A percentile compares a stretch with the other conserved stretches of the same genome.
These are phyloP conservation scores for Morus bassanus DNA, from an alignment of 2,797 vertebrate species.

Conservation along the genomic window DNA sequence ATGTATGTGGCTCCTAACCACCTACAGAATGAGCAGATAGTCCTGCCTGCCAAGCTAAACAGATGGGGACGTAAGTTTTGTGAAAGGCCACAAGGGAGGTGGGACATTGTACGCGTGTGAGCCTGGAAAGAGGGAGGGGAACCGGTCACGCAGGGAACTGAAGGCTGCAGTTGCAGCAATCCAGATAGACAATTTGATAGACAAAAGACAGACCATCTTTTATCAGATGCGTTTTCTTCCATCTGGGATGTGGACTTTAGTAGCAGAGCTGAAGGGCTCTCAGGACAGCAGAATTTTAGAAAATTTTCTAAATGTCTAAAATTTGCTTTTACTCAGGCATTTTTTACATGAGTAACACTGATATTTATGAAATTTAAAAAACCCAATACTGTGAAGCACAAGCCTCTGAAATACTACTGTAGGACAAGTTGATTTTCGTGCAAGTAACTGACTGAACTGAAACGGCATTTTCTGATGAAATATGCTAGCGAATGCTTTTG, in stretches of 20 bases:
- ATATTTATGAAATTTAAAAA: background rate
- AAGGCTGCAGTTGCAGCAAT: background rate
- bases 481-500: background rate
- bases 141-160: background rate
- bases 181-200: background rate
- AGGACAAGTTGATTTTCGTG: background rate
- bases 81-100: background rate
- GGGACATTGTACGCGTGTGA: rapidly evolving
- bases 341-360: background rate
- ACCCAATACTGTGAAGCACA: background rate
- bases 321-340: background rate
- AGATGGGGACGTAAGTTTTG: background rate
- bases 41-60: background rate
- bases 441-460: background rate
- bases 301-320: background rate
- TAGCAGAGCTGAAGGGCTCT: background rate
- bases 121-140: background rate
- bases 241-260: background rate
- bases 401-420: background rate
- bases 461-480: background rate
- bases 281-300: background rate
- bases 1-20: background rate
- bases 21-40: background rate
- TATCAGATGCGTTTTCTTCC: background rate
- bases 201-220: background rate